phyloP scores from a whole-genome alignment of 2,113 vertebrate genomes.

The Indri indri region DNA sequence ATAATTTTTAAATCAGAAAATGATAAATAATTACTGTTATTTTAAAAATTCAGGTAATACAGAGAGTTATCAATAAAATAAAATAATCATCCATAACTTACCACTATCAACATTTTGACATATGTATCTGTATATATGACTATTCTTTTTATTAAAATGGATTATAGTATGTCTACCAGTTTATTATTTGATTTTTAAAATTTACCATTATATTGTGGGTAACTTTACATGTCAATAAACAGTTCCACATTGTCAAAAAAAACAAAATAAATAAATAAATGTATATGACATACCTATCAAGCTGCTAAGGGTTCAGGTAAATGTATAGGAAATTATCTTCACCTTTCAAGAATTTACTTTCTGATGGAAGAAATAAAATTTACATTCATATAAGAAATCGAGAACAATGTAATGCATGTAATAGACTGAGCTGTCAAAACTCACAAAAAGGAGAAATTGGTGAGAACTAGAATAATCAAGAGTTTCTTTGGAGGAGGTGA shows the following conservation, averaged over 20 bases:
- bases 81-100: neutral
- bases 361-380: neutral
- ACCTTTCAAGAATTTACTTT: neutral
- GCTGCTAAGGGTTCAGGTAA: neutral
- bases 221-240: constrained; percentile 65
- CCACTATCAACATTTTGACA: constrained; percentile 24
- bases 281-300: neutral
- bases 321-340: neutral
- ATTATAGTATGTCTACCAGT: constrained; percentile 44
- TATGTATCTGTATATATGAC: constrained; percentile 27
- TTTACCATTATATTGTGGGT: constrained; percentile 9
- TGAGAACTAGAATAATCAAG: neutral
- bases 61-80: constrained; percentile 30
- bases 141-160: constrained; percentile 63
- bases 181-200: constrained; percentile 62
- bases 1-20: constrained; percentile 23
- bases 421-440: neutral
- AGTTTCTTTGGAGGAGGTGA: neutral
- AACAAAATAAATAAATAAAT: too few species aligned
- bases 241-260: neutral
- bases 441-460: neutral
- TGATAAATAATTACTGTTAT: neutral
- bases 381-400: neutral
- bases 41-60: constrained; percentile 11
- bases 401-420: neutral